phyloP scores from a whole-genome alignment of 2,888 invertebrate genomes.

The Barypeithes pellucidus region DNA sequence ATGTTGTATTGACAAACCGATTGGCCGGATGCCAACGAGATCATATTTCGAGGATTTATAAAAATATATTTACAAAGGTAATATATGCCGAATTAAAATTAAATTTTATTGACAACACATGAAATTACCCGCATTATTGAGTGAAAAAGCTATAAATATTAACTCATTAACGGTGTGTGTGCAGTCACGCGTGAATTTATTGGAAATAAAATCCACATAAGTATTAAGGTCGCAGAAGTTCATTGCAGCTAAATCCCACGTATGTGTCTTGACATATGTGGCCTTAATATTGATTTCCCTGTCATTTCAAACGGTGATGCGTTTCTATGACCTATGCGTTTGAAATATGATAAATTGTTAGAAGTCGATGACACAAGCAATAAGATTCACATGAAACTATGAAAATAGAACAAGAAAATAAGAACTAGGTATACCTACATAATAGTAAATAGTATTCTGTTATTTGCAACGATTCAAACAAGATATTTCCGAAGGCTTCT shows the following conservation, averaged over 20 bases:
- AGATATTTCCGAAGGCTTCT: no score
- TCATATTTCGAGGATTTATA: not conserved
- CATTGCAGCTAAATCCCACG: slow-evolving; percentile 61
- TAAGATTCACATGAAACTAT: no score
- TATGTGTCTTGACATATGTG: slow-evolving; percentile 37
- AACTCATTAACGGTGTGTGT: slow-evolving; percentile 44
- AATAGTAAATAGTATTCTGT: no score
- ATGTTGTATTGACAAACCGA: slow-evolving; percentile 13
- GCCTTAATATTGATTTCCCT: slow-evolving; percentile 19
- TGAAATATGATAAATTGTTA: no score
- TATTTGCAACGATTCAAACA: no score
- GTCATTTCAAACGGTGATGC: not conserved
- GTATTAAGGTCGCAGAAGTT: slow-evolving; percentile 73
- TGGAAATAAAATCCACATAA: slow-evolving; percentile 80
- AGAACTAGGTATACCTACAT: no score
- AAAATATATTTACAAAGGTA: not conserved
- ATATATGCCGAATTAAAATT: not conserved
- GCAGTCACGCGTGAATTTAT: slow-evolving; percentile 74
- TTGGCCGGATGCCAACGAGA: slow-evolving; percentile 12
- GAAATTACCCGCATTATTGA: not conserved
- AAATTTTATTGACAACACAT: not conserved
- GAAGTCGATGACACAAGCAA: not conserved
- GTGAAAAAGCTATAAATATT: not conserved
- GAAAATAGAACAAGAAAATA: no score
- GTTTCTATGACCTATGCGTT: not conserved